Conservation (phyloP, 2,888 invertebrate species). For the Cabera pusaria region DNA sequence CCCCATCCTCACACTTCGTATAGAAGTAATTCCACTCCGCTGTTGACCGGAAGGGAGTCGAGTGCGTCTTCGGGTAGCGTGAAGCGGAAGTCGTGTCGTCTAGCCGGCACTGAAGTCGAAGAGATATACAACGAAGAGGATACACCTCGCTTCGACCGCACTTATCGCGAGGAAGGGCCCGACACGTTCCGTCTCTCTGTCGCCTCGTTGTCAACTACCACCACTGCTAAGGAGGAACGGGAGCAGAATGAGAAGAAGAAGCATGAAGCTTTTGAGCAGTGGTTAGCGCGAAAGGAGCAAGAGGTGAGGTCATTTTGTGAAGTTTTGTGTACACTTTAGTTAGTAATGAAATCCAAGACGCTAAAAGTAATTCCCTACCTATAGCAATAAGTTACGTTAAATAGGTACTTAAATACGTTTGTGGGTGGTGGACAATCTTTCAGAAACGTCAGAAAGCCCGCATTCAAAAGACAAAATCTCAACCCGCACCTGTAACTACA, state of each 20-base stretch:
- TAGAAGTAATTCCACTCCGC: constrained; percentile 71
- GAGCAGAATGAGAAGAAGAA: constrained; percentile 66
- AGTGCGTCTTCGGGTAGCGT: constrained; percentile 59
- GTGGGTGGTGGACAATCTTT: too few relatives aligned
- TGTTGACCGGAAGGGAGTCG: constrained; percentile 63
- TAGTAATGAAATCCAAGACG: too few relatives aligned
- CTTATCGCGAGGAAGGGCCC: constrained; percentile 66
- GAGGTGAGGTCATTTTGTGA: constrained; percentile 52
- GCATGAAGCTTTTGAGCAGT: constrained; percentile 68
- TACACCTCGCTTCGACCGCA: constrained; percentile 58
- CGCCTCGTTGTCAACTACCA: constrained; percentile 68
- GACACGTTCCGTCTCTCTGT: constrained; percentile 76
- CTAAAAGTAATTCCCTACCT: too few relatives aligned
- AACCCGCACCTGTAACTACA: constrained; percentile 46
- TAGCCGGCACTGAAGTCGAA: constrained; percentile 38
- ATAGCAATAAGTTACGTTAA: too few relatives aligned
- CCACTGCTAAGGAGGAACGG: constrained; percentile 72
- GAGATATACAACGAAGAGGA: constrained; percentile 43
- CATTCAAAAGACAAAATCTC: constrained; percentile 51
- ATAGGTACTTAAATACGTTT: too few relatives aligned
- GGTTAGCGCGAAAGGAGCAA: constrained; percentile 71
- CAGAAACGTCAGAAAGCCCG: constrained; percentile 64
- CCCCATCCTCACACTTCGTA: constrained; percentile 73
- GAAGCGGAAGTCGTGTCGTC: constrained; percentile 66
- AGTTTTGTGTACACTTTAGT: too few relatives aligned